Conservation (phyloP, 1,140 invertebrate genomes). For the Palaemon carinicauda region DNA sequence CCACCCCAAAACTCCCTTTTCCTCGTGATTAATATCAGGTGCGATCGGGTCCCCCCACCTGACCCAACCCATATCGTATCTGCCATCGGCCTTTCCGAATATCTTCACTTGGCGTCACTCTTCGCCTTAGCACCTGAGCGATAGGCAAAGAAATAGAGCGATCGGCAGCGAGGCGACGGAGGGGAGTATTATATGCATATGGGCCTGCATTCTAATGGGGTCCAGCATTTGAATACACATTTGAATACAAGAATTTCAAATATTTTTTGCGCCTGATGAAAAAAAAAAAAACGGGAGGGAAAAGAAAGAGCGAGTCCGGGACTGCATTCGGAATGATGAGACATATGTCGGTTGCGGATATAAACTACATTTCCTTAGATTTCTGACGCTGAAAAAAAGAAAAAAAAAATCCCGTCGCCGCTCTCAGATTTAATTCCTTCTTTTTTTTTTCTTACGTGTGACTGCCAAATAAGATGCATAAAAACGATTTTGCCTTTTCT, state of each 20-base stretch:
- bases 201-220: conserved; percentile 36
- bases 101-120: background rate
- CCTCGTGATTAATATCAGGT: conserved; percentile 28
- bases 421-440: no score
- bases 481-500: no score
- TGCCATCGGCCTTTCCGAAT: background rate
- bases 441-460: no score
- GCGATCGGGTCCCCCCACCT: background rate
- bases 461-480: no score
- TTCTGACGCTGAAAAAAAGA: no score
- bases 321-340: no score
- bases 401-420: no score
- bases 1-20: background rate
- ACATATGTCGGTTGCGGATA: no score
- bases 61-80: background rate
- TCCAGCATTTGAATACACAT: conserved; percentile 15
- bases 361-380: no score
- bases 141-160: background rate
- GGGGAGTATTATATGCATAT: conserved; percentile 20
- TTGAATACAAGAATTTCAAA: conserved; percentile 22
- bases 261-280: background rate
- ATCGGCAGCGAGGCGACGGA: background rate
- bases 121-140: background rate
- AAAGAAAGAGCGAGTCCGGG: no score
- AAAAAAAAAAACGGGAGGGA: background rate